Base-by-base conservation (phyloP, 2,113 vertebrate genomes). In the Nothocercus julius region DNA sequence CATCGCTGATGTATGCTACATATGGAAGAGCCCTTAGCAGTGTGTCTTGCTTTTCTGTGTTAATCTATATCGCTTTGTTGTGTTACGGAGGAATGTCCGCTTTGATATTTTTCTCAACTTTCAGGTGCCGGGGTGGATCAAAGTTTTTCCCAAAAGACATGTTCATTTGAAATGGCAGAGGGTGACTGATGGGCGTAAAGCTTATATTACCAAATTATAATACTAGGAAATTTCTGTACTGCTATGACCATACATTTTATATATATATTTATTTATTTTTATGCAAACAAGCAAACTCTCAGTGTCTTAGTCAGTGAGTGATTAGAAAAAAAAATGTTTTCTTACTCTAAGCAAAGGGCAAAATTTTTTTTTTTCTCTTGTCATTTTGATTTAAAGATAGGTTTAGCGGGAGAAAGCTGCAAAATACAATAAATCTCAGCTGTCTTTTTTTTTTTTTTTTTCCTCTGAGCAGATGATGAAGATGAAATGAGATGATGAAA, bases 51-150 rank as follows among this genome's bases (percentile, higher is more conserved):
- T 86, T 87, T 95, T 85, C 36, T 82, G 28, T 79, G 24, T 72
- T 95, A n/a, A 38, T 61, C 49, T 92, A 28, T 84, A 82, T 95
- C 75, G 70, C 51, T 94, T 92, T 93, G 28, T 85, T 93, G 40
- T 81, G 28, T 79, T 87, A 82, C 17, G 91, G 61, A 93, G 32
- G 72, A 91, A 77, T 85, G 19, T 70, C 96, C 62, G 25, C 79
- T 95, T 94, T 88, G 75, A 92, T 68, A 73, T 62, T 89, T 84
- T 79, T 82, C 62, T 82, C 53, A 82, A 70, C 36, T 88, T 88
- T 88, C 61, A 86, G 87, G 47, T 90, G 42, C 34, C 34, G 75
- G 22, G 13, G 30, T 85, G 66, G 73, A 89, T 85, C 88, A 94
- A 92, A 95, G 74, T 4, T 2, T 82, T 93, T 90, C 24, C 38